Base-by-base conservation (phyloP, 2,888 invertebrate genomes). In the Heliconius ethilla region DNA sequence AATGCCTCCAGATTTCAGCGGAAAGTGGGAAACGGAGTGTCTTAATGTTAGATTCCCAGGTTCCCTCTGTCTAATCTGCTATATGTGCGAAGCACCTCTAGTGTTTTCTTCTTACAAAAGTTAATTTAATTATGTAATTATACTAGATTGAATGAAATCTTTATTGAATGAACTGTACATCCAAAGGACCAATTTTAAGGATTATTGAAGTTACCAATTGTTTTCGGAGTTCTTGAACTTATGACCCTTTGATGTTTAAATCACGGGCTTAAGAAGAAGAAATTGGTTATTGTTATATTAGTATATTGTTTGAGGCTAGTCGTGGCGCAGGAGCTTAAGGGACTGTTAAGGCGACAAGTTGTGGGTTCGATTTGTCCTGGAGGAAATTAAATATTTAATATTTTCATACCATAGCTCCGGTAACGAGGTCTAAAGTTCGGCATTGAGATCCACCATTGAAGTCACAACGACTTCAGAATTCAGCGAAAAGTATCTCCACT, bases 201-300 rank as follows among this genome's bases (percentile, higher is more conserved):
- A n/a, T 33, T 72, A 72, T 72, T 55, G 33, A 72, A 72, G 55
- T 72, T 55, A 13, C 37, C 40, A 33, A 55, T 51, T 55, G 55
- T 72, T 72, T 55, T 55, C 33, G 33, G 33, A 70, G 33, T 55
- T 72, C 10, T n/a, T 55, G 33, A n/a, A 33, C 55, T 72, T 70
- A 70, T 70, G n/a, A 55, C 29, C 55, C 55, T 72, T 67, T 67
- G 37, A 67, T 67, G 67, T 67, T 33, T 55, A 13, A 70, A 29
- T 70, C n/a, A 72, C 7, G 7, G 33, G 51, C 55, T 72, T 55
- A 55, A 72, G 22, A 29, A 33, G n/a, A 13, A 40, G 22, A 33
- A 72, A 72, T 33, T 72, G 55, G 9, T 72, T 33, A 51, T 33
- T 33, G 33, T 27, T n/a, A 55, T n/a, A 59, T 59, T 3, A n/a